A percentile compares a stretch with the other conserved stretches of the same genome.
Evolutionary conservation across 2,888 invertebrate genomes (phyloP).

Genomic region (Desoria tigrina): DNA sequence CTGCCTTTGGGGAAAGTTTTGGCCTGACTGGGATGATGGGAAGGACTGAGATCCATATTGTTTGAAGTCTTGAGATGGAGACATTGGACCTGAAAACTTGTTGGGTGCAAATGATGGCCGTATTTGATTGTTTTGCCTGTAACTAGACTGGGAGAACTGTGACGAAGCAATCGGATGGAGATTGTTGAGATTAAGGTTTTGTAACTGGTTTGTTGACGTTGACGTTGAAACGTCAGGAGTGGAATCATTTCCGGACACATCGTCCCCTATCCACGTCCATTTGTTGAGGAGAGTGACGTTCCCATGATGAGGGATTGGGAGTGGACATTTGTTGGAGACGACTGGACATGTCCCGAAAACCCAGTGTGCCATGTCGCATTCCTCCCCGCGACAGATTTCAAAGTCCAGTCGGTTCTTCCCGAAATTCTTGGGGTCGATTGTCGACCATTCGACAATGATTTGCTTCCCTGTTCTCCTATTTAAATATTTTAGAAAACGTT

Average conservation of each 20-base stretch:
- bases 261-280: neutral
- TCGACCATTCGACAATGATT: constrained; percentile 5
- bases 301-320: neutral
- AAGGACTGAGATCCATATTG: too few species aligned
- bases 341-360: constrained; percentile 36
- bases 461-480: neutral
- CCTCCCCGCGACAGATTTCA: constrained; percentile 18
- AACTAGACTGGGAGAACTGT: too few species aligned
- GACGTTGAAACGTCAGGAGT: too few species aligned
- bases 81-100: too few species aligned
- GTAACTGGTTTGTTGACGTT: neutral
- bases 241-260: neutral
- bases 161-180: too few species aligned
- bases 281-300: neutral
- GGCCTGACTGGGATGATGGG: neutral
- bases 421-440: neutral
- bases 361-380: constrained; percentile 29
- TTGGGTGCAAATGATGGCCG: too few species aligned
- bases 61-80: too few species aligned
- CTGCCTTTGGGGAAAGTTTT: constrained; percentile 2
- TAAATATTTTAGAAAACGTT: too few species aligned
- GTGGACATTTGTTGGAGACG: constrained; percentile 17
- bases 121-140: too few species aligned
- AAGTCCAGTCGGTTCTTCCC: constrained; percentile 1
- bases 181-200: neutral